Conservation (phyloP, 2,888 invertebrate genomes). For the Acleris laterana region DNA sequence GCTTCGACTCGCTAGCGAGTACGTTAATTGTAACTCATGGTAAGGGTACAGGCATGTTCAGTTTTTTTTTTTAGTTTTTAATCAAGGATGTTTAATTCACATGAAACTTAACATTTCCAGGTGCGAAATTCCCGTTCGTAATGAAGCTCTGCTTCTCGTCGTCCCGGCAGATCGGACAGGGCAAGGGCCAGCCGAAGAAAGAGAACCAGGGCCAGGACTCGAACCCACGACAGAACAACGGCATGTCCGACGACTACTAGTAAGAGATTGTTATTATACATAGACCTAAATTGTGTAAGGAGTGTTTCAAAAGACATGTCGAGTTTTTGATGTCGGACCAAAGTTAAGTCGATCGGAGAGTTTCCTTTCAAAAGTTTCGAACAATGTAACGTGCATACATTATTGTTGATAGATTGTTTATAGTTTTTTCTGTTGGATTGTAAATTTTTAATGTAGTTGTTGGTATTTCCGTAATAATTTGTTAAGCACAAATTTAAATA, state of each 20-base stretch:
- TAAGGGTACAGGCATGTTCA: too few relatives aligned
- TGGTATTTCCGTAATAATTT: conserved; percentile 21
- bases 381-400: conserved; percentile 23
- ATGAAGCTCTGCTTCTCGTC: conserved; percentile 99
- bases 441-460: conserved; percentile 35
- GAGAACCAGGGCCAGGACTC: conserved; percentile 57
- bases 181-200: conserved; percentile 67
- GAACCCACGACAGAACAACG: conserved; percentile 67
- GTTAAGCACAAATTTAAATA: conserved; percentile 32
- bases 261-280: conserved; percentile 54
- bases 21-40: too few relatives aligned
- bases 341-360: conserved; percentile 62
- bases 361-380: conserved; percentile 41
- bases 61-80: too few relatives aligned
- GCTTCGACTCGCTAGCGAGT: too few relatives aligned
- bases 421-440: conserved; percentile 35
- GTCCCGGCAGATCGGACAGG: conserved; percentile 79
- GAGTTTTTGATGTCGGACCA: conserved; percentile 73
- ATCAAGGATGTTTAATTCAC: neutral
- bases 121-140: conserved; percentile 98
- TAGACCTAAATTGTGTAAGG: conserved; percentile 33
- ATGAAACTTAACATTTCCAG: conserved; percentile 80
- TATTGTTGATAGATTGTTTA: conserved; percentile 35
- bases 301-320: conserved; percentile 66
- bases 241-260: conserved; percentile 75